Percentiles rank a stretch among this genome's conserved stretches.
These are phyloP conservation scores for Ganaspis sp. DNA, from an alignment of 1,140 invertebrate species.

Conservation along the genomic window DNA sequence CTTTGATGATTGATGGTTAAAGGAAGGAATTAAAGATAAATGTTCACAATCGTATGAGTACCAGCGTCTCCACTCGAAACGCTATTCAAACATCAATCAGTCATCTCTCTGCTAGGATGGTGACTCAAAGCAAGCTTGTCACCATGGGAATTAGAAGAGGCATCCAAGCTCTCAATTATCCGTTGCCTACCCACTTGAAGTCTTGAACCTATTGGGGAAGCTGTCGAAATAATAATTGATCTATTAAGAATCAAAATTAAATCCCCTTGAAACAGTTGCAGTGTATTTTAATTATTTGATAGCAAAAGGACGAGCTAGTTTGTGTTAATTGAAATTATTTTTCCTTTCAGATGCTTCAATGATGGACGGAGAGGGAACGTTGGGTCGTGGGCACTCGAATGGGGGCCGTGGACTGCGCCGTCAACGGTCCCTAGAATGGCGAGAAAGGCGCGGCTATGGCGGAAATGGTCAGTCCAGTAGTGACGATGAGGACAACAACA, in stretches of 20 bases:
- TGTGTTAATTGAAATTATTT: constrained; percentile 18
- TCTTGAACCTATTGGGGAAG: neutral
- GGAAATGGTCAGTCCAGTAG: constrained; percentile 76
- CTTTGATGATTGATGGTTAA: neutral
- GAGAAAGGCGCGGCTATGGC: constrained; percentile 78
- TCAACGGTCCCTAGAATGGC: constrained; percentile 80
- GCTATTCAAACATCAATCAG: constrained; percentile 28
- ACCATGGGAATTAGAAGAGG: constrained; percentile 28
- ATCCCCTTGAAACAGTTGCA: neutral
- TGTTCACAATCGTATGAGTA: constrained; percentile 10
- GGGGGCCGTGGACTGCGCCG: constrained; percentile 77
- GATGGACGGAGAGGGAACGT: constrained; percentile 74
- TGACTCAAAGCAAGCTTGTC: constrained; percentile 8
- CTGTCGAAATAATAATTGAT: neutral
- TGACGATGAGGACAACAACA: constrained; percentile 79
- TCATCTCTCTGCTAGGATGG: neutral
- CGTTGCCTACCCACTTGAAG: neutral
- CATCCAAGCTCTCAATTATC: constrained; percentile 22
- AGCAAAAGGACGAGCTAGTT: neutral
- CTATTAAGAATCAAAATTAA: neutral
- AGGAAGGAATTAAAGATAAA: neutral
- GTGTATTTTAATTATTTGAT: constrained; percentile 3
- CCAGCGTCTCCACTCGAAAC: neutral
- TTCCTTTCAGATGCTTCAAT: constrained; percentile 71
- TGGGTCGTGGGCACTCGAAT: constrained; percentile 69